Conservation (phyloP, 2,113 vertebrate genomes). For the Athene cunicularia region DNA sequence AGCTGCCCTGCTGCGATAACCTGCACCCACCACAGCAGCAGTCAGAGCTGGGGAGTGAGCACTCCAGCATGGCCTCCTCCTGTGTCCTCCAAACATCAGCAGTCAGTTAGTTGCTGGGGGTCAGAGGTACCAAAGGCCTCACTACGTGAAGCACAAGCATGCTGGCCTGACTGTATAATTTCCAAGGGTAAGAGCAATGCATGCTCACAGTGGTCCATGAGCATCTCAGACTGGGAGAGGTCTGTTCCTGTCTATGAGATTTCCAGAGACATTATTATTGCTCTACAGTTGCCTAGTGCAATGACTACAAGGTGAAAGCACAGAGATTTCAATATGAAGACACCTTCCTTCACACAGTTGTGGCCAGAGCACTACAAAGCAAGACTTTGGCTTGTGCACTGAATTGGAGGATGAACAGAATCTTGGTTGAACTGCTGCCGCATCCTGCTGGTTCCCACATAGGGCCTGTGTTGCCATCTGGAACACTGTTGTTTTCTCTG, state of each 20-base stretch:
- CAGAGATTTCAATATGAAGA: not conserved
- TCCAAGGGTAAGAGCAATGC: accelerated
- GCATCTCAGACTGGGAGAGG: not conserved
- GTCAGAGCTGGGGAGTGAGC: not conserved
- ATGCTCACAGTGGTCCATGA: not conserved
- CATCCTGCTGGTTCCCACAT: not conserved
- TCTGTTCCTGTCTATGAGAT: not conserved
- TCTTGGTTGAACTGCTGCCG: not conserved
- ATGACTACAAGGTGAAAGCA: not conserved
- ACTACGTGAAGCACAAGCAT: accelerated
- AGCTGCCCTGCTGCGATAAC: not conserved
- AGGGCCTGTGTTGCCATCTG: not conserved
- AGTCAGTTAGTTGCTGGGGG: accelerated
- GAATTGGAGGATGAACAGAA: not conserved
- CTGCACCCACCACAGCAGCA: no score
- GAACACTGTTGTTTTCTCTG: not conserved
- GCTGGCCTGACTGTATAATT: accelerated
- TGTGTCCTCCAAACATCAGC: accelerated
- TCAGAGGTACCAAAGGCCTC: not conserved
- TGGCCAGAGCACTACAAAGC: not conserved
- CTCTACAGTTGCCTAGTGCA: not conserved
- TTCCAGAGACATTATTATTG: not conserved
- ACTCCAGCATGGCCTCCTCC: accelerated
- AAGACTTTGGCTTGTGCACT: not conserved
- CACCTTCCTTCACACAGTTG: not conserved